phyloP scores from a whole-genome alignment of 2,888 invertebrate species.

The Tinea trinotella region DNA sequence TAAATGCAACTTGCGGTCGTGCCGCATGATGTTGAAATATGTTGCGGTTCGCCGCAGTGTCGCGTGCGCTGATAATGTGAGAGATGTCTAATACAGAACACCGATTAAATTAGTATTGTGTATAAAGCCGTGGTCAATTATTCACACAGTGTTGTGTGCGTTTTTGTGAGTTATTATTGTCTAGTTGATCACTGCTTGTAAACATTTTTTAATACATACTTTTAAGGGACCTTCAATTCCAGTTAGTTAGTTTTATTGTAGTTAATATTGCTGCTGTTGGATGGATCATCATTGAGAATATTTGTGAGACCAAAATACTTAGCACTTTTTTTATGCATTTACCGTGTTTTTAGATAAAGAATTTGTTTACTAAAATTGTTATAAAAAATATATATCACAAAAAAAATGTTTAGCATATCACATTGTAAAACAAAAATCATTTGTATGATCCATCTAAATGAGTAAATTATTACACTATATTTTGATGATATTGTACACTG shows the following conservation, averaged over 20 bases:
- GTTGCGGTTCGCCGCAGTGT: background rate
- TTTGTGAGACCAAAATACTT: constrained; percentile 62
- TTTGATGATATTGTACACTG: constrained; percentile 62
- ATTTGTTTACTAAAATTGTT: constrained; percentile 48
- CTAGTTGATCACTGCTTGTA: constrained; percentile 62
- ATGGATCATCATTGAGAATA: constrained; percentile 52
- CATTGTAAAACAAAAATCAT: constrained; percentile 44
- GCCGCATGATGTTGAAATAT: background rate
- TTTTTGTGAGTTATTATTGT: constrained; percentile 28
- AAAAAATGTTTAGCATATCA: constrained; percentile 68
- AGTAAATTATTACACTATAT: constrained; percentile 57
- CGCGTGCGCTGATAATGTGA: background rate
- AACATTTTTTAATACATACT: constrained; percentile 59
- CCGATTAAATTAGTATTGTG: constrained; percentile 64
- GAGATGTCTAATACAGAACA: constrained; percentile 48
- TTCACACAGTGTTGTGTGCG: constrained; percentile 26
- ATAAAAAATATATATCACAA: constrained; percentile 36
- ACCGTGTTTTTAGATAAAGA: constrained; percentile 55
- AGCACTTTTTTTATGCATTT: constrained; percentile 61
- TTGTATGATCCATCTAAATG: constrained; percentile 50
- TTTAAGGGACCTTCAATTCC: constrained; percentile 73
- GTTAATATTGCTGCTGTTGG: constrained; percentile 55
- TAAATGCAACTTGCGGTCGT: background rate
- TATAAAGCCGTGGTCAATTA: constrained; percentile 61
- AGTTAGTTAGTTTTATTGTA: constrained; percentile 71